Evolutionary conservation across 2,113 vertebrate species (phyloP).

Genomic region (Epinephelus lanceolatus): DNA sequence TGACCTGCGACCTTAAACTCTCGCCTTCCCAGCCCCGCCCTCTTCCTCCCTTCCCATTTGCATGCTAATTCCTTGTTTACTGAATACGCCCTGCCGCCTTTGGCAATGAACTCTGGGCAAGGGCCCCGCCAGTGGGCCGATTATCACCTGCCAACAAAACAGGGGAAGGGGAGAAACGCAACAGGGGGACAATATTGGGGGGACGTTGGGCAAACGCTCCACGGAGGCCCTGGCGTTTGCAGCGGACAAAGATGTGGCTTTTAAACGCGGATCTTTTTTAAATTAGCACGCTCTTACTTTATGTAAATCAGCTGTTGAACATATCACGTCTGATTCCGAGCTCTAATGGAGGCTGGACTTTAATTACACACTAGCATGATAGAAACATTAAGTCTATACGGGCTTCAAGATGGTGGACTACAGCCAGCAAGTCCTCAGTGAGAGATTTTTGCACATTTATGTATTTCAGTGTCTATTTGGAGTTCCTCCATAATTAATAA

Average conservation of each 20-base stretch:
- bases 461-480: constrained; percentile 82
- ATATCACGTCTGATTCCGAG: constrained; percentile 72
- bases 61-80: constrained; percentile 90
- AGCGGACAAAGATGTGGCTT: constrained; percentile 50
- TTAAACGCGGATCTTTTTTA: constrained; percentile 67
- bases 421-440: constrained; percentile 63
- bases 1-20: constrained; percentile 82
- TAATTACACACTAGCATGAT: constrained; percentile 39
- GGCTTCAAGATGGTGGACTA: constrained; percentile 48
- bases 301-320: constrained; percentile 86
- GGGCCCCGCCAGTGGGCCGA: constrained; percentile 67
- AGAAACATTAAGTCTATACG: constrained; percentile 19
- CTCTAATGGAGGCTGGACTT: constrained; percentile 71
- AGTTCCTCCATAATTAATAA: constrained; percentile 82
- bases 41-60: constrained; percentile 83
- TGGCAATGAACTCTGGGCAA: constrained; percentile 81
- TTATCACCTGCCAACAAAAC: constrained; percentile 80
- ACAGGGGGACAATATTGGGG: constrained; percentile 48
- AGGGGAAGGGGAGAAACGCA: constrained; percentile 55
- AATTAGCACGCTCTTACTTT: constrained; percentile 85
- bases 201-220: constrained; percentile 36
- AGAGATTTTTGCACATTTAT: constrained; percentile 76
- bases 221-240: constrained; percentile 16
- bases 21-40: constrained; percentile 79
- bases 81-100: constrained; percentile 80